Percentiles rank a stretch among this genome's conserved stretches.
Evolutionary conservation across 2,888 invertebrate species (phyloP).

Genomic region (Leucophenga montana): DNA sequence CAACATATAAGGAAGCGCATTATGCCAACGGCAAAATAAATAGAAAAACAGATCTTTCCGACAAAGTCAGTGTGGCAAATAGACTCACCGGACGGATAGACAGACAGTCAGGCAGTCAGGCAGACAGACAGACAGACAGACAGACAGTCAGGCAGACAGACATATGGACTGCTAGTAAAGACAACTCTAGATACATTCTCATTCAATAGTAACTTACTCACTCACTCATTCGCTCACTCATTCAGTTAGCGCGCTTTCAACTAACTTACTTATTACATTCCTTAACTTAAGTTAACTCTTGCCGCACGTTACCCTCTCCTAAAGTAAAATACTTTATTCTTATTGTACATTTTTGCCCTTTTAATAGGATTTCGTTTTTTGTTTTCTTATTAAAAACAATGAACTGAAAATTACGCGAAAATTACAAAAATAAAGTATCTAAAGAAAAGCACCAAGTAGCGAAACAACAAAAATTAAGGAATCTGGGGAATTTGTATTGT

Average conservation of each 20-base stretch:
- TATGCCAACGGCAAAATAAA: neutral
- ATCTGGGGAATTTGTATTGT: neutral
- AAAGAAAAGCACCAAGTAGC: constrained; percentile 19
- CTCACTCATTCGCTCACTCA: too few relatives aligned
- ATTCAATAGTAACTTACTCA: too few relatives aligned
- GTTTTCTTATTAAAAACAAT: constrained; percentile 44
- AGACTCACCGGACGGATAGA: too few relatives aligned
- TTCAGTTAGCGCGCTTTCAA: neutral
- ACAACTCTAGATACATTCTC: neutral
- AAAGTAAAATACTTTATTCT: neutral
- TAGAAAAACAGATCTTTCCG: neutral
- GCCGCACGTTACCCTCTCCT: constrained; percentile 2
- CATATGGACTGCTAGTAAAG: constrained; percentile 16
- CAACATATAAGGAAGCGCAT: neutral
- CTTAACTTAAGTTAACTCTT: constrained; percentile 10
- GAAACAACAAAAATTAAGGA: neutral
- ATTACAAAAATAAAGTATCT: constrained; percentile 35
- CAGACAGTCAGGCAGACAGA: too few relatives aligned
- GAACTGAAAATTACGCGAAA: constrained; percentile 48
- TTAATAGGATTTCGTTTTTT: constrained; percentile 10
- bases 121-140: constrained; percentile 37
- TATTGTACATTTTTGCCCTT: constrained; percentile 16
- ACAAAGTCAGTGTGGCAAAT: constrained; percentile 45
- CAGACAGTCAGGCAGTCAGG: constrained; percentile 29
- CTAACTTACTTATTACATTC: constrained; percentile 7